Conservation (phyloP, 1,140 invertebrate genomes). For the Eupeodes corollae region DNA sequence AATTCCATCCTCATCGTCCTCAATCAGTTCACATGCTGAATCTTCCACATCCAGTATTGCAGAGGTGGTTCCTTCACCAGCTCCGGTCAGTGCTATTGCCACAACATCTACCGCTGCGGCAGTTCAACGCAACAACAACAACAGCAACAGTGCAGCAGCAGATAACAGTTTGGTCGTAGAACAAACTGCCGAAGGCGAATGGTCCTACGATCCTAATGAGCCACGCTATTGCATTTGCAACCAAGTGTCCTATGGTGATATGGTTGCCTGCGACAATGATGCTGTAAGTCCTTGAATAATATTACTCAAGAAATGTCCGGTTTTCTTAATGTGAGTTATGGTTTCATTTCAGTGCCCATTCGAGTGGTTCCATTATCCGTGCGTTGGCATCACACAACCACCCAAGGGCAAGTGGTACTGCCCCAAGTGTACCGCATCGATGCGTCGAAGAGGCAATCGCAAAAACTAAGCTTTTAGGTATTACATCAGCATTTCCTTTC, state of each 20-base stretch:
- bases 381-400: constrained; percentile 88
- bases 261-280: constrained; percentile 98
- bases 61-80: too few species aligned
- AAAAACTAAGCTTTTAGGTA: constrained; percentile 52
- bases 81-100: constrained; percentile 8
- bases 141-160: constrained; percentile 15
- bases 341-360: constrained; percentile 71
- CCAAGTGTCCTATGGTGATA: constrained; percentile 96
- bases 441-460: constrained; percentile 69
- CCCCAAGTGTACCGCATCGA: constrained; percentile 82
- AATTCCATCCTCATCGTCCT: not conserved
- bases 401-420: constrained; percentile 99
- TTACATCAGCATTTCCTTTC: not conserved
- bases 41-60: too few species aligned
- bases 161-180: constrained; percentile 37
- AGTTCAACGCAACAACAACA: constrained; percentile 1
- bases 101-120: constrained; percentile 8
- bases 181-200: constrained; percentile 51
- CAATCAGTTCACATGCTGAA: not conserved
- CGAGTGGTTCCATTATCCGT: constrained; percentile 98
- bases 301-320: not conserved
- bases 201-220: constrained; percentile 84
- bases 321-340: not conserved
- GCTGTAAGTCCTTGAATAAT: constrained; percentile 54
- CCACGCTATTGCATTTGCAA: constrained; percentile 96